Percentiles rank a stretch among this genome's conserved stretches.
Conservation (phyloP, 2,797 vertebrate genomes). For the Myioborus miniatus region DNA sequence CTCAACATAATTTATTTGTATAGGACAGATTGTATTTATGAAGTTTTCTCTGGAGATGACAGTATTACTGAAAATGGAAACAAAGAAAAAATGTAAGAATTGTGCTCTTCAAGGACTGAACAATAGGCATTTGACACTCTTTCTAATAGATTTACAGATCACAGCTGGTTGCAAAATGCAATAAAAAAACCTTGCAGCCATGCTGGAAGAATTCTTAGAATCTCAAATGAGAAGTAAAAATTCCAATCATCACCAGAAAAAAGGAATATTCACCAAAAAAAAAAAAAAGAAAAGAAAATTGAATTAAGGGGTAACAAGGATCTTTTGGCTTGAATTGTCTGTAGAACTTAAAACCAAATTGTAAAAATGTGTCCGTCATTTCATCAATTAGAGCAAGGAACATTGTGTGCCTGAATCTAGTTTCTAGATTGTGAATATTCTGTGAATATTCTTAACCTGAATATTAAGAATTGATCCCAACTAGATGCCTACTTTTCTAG, state of each 20-base stretch:
- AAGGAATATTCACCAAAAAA: not conserved
- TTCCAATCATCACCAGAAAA: not conserved
- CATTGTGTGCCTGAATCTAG: not conserved
- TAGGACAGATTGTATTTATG: not conserved
- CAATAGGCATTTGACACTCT: constrained; percentile 3
- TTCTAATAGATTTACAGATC: not conserved
- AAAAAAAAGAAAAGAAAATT: not conserved
- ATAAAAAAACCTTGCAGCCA: not conserved
- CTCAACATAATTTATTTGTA: not conserved
- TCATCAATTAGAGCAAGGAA: not conserved
- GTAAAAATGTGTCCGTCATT: not conserved
- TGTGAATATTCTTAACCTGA: not conserved
- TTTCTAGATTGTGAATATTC: not conserved
- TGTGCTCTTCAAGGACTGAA: not conserved
- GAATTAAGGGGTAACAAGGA: not conserved
- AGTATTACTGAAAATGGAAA: constrained; percentile 24
- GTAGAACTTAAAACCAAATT: not conserved
- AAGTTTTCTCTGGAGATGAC: not conserved
- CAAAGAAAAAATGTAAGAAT: not conserved
- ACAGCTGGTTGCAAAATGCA: not conserved
- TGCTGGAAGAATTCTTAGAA: not conserved
- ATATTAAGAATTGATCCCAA: not conserved
- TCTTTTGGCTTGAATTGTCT: not conserved
- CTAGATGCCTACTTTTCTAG: not conserved
- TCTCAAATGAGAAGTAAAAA: not conserved